Conservation (phyloP, 2,888 invertebrate species). For the Lagria hirta region DNA sequence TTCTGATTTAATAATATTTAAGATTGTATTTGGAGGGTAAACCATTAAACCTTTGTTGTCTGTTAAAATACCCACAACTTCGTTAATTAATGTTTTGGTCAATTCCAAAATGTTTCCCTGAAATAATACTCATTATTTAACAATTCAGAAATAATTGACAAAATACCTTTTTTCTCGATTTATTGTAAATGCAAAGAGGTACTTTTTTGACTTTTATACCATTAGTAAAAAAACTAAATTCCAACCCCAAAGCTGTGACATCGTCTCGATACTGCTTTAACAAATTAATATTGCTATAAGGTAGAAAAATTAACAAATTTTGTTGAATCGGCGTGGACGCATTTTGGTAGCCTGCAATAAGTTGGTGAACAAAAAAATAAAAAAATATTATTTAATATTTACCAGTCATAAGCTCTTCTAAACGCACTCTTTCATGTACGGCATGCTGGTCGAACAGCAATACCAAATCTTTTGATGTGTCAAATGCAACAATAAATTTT, state of each 20-base stretch:
- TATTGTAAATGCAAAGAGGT: constrained; percentile 65
- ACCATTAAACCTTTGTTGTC: constrained; percentile 43
- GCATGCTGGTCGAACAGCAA: constrained; percentile 86
- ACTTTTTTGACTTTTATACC: constrained; percentile 58
- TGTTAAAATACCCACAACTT: constrained; percentile 59
- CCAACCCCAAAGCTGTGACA: constrained; percentile 62
- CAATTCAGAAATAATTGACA: neutral
- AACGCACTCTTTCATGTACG: constrained; percentile 77
- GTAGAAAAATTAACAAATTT: constrained; percentile 36
- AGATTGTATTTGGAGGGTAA: constrained; percentile 53
- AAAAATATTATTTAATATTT: constrained; percentile 24
- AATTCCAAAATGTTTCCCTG: constrained; percentile 39
- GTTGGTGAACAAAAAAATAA: neutral
- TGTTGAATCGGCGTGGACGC: constrained; percentile 29
- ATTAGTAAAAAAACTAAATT: constrained; percentile 54
- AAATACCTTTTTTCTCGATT: constrained; percentile 59
- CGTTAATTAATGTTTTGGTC: constrained; percentile 59
- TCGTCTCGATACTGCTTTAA: constrained; percentile 59
- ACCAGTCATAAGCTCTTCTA: constrained; percentile 71
- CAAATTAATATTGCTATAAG: constrained; percentile 57
- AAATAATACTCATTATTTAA: constrained; percentile 5
- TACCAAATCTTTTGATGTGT: constrained; percentile 56
- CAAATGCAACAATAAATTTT: constrained; percentile 66
- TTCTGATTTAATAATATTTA: constrained; percentile 60
- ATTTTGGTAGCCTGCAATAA: constrained; percentile 36